Conservation (phyloP, 2,888 invertebrate genomes). For the Leptinotarsa haldemani region DNA sequence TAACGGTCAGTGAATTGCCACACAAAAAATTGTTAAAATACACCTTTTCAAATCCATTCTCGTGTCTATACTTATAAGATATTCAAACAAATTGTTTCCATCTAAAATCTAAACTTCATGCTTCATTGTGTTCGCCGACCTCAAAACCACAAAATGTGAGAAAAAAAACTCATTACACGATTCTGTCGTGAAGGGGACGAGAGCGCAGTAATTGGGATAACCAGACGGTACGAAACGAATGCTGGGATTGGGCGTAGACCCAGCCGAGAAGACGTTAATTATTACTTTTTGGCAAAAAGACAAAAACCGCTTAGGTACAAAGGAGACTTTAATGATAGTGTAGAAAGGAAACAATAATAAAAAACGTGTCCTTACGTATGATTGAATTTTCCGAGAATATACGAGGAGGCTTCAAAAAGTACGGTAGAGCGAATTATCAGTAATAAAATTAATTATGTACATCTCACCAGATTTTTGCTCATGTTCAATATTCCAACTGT, state of each 20-base stretch:
- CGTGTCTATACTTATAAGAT: no score
- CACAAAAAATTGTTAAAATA: no score
- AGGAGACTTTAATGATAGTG: slow-evolving; percentile 31
- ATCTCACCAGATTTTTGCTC: no score
- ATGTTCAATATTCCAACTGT: no score
- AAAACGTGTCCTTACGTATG: slow-evolving; percentile 28
- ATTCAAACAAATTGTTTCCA: background rate
- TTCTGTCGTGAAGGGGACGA: slow-evolving; percentile 12
- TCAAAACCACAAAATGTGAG: slow-evolving; percentile 4
- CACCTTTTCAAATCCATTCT: no score
- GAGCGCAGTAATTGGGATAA: slow-evolving; percentile 15
- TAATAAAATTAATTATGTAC: no score
- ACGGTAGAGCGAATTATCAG: no score
- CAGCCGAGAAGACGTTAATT: slow-evolving; percentile 19
- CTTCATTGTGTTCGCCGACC: slow-evolving; percentile 5
- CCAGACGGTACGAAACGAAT: slow-evolving; percentile 10
- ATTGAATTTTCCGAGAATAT: slow-evolving; percentile 1
- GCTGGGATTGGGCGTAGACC: slow-evolving; percentile 5
- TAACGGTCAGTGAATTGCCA: no score
- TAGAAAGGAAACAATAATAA: slow-evolving; percentile 29
- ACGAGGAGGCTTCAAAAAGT: slow-evolving; percentile 1
- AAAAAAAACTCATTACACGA: slow-evolving; percentile 21
- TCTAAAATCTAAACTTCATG: slow-evolving; percentile 12
- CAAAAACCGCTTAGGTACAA: slow-evolving; percentile 22
- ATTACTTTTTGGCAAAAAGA: slow-evolving; percentile 22